These are phyloP conservation scores for Aldabrachelys gigantea DNA, from an alignment of 2,113 vertebrate genomes.

Conservation along the genomic window DNA sequence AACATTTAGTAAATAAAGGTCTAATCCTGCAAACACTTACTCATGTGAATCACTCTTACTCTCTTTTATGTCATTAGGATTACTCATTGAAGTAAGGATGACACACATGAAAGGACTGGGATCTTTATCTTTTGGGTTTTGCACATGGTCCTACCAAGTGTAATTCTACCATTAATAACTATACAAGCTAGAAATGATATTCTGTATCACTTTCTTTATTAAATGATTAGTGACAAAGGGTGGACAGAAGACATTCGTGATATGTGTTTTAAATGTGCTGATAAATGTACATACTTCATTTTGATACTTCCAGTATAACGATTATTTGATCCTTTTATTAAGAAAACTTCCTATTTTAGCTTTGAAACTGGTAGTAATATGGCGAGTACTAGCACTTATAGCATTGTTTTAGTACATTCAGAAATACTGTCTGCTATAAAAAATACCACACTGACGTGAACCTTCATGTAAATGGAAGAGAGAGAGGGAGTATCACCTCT, in stretches of 20 bases:
- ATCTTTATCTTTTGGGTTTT: conserved; percentile 7
- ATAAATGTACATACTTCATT: neutral
- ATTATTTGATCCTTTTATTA: conserved; percentile 15
- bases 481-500: conserved; percentile 33
- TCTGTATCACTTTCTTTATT: neutral
- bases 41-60: conserved; percentile 41
- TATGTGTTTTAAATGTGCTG: conserved; percentile 6
- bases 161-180: neutral
- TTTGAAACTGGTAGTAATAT: conserved; percentile 23
- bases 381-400: neutral
- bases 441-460: neutral
- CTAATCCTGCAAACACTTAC: neutral
- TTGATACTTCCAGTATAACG: neutral
- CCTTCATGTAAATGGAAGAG: neutral
- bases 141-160: neutral
- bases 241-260: neutral
- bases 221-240: neutral
- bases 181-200: neutral
- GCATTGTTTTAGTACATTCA: neutral
- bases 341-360: conserved; percentile 15
- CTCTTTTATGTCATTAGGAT: conserved; percentile 59
- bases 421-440: neutral
- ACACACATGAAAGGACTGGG: conserved; percentile 37
- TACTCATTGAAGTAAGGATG: conserved; percentile 26
- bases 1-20: neutral